Evolutionary conservation across 1,140 invertebrate species (phyloP), one percentile per base, ranked within the genome.

Genomic region (Aphelenchoides besseyi): DNA sequence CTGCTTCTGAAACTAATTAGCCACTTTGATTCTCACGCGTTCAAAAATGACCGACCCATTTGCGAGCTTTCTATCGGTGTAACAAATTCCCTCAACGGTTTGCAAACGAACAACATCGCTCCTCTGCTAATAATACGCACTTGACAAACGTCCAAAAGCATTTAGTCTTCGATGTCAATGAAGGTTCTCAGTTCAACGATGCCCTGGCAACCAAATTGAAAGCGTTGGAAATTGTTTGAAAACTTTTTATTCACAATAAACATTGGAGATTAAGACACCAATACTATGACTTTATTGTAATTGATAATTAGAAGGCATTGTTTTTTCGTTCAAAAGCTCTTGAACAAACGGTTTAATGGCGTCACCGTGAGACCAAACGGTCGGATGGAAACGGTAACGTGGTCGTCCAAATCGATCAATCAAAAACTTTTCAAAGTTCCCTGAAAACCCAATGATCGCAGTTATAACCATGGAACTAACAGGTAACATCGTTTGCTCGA

Each of bases 361-460:
- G 8, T 74, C 33, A 30, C 73, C 73, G 63, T 74, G 73, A 12
- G 12, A 41, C 73, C 73, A 74, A 36, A 16, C 52, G 1, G 75
- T 76, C 23, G 75, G 75, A 37, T 76, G 75, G 68, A 88, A 88
- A 32, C 88, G 79, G 70, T 82, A 86, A n/a, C 84, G 79, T 33
- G 88, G 88, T 57, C 81, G 82, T 2, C 89, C 89, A 35, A 77
- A 70, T 23, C 76, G 79, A 71, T 86, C 81, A 2, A 89, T 85
- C 8, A 89, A 78, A 78, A 89, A 89, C 68, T 88, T 89, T 78
- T 89, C 88, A 76, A 87, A 89, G 80, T 89, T 89, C 89, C 88
- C n/a, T n/a, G n/a, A n/a, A n/a, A n/a, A 89, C 32, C 86, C 82
- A 32, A 9, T 26, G 33, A 1, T 32, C 1, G 18, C 18, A 16